Base-by-base conservation (phyloP, 1,140 invertebrate genomes). In the Carposina sasakii region DNA sequence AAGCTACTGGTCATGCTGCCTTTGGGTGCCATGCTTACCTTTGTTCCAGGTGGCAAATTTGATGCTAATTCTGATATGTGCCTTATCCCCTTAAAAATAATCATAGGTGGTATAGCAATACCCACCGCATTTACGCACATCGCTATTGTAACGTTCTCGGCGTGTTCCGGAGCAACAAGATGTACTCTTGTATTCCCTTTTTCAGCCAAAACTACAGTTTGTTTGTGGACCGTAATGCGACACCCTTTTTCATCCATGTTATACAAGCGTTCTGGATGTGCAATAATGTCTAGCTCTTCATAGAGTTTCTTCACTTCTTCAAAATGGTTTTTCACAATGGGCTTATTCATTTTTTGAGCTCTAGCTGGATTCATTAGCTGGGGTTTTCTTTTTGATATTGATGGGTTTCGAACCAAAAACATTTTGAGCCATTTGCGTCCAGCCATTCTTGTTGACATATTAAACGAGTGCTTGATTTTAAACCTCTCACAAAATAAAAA, bases 211-310 rank as follows among this genome's bases (percentile, higher is more conserved):
- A 85, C 72, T 41, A n/a, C 1, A 1, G 41, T 31, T 42, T 72
- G 62, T 15, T 81, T 46, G 41, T 86, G 76, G 5, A 85, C 6
- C 3, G 60, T 70, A n/a, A 81, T 51, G 3, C 62, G 56, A 52
- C 75, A 76, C 1, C 70, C 75, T 47, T 84, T 85, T 57, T 85
- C 75, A 60, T 83, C 81, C 44, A 85, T 69, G 37, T 82, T 85
- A 54, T 61, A 85, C 10, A 82, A 63, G 4, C 53, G 43, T 49
- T 81, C 41, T 37, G 71, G 70, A 49, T 57, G 51, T 41, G 54
- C 33, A 15, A 19, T 36, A 24, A 83, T 55, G 30, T 71, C 52
- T 36, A 75, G 44, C 22, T 67, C 52, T 5, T 60, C 47, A 24
- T 71, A 57, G 2, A 77, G 15, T 45, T 54, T 48, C 21, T 64